Percentiles rank a stretch among this genome's conserved stretches.
These are phyloP conservation scores for Sebastes vulpes DNA, from an alignment of 2,797 vertebrate species.

Conservation along the genomic window DNA sequence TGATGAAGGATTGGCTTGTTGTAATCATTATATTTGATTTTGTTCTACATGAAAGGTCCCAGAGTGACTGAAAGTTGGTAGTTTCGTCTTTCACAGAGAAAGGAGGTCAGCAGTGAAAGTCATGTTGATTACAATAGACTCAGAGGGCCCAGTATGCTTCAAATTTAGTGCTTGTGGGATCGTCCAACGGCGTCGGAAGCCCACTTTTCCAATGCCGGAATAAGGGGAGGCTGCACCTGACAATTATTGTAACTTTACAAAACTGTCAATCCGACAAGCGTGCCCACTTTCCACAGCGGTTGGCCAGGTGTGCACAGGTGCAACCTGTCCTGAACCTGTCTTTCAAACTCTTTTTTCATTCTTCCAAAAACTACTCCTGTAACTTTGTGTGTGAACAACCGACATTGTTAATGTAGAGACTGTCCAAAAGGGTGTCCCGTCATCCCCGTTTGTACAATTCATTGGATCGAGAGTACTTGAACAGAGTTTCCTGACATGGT, in stretches of 20 bases:
- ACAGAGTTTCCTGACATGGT: background rate
- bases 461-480: background rate
- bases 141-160: background rate
- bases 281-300: background rate
- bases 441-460: background rate
- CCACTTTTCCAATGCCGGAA: background rate
- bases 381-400: background rate
- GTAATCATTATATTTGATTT: background rate
- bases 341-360: background rate
- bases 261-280: background rate
- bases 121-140: background rate
- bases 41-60: background rate
- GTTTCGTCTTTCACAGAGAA: background rate
- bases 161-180: background rate
- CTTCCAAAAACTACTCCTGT: background rate
- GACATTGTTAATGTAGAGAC: background rate
- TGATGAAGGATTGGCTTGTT: background rate
- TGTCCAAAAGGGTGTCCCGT: background rate
- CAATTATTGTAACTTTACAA: background rate
- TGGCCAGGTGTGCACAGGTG: background rate
- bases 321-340: background rate
- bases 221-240: background rate
- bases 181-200: background rate
- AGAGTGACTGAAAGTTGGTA: background rate
- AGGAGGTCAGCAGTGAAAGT: background rate